Conservation (phyloP, 2,113 vertebrate species). For the Desmodus rotundus region DNA sequence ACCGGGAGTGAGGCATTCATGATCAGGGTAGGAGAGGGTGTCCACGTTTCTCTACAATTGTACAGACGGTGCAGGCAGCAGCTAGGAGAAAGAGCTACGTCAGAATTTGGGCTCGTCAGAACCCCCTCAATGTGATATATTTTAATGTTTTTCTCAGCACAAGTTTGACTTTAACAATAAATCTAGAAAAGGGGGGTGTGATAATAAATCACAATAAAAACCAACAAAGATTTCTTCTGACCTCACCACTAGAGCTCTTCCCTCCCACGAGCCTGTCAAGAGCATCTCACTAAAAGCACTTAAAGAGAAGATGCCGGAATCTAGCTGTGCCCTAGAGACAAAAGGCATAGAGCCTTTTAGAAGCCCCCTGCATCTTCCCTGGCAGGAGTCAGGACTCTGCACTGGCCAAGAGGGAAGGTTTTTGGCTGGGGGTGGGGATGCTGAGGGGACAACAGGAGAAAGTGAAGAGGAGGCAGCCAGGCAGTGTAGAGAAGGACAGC, state of each 20-base stretch:
- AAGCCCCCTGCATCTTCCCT: background rate
- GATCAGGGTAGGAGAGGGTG: background rate
- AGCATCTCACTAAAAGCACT: background rate
- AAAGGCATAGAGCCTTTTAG: background rate
- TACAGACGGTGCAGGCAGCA: background rate
- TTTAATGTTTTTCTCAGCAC: slow-evolving; percentile 17
- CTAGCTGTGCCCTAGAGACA: background rate
- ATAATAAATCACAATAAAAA: slow-evolving; percentile 24
- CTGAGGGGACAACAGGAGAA: background rate
- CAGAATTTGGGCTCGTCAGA: background rate
- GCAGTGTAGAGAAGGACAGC: background rate
- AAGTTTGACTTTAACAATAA: slow-evolving; percentile 47
- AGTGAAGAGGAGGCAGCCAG: background rate
- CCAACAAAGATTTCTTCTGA: slow-evolving; percentile 24
- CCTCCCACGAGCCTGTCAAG: background rate
- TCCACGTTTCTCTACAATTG: background rate
- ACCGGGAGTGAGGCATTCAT: background rate
- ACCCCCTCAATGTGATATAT: background rate
- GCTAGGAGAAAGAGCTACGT: background rate
- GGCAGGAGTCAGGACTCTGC: background rate
- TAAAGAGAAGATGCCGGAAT: background rate
- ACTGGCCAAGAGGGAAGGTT: background rate
- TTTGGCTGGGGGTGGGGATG: too few species aligned
- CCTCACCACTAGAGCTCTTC: background rate
- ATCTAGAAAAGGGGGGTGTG: background rate